Base-by-base conservation (phyloP, 2,113 vertebrate species). In the Alaudala cheleensis region DNA sequence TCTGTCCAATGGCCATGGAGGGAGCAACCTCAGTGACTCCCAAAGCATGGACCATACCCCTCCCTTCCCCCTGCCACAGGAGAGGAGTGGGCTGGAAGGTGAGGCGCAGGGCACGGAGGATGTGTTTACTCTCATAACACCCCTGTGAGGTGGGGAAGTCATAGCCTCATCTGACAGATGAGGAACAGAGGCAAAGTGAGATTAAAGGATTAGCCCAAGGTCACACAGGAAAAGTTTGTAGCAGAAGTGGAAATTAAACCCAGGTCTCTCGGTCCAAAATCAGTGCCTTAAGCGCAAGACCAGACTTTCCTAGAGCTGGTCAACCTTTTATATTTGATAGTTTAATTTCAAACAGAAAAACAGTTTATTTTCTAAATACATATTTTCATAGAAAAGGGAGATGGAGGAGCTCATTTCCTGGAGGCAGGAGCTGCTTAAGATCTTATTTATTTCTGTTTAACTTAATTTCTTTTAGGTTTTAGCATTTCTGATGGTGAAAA, bases 161-260 rank as follows among this genome's bases (percentile, higher is more conserved):
- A 95, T 66, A 96, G 93, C 92, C 49, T 95, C 90, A 86, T 95
- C 95, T 93, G 90, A 96, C 76, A 96, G 96, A 96, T 95, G 95
- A 96, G 93, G 95, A 97, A 96, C 94, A 94, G 94, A 97, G 94
- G 94, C 94, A 96, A 90, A 92, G 72, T 1, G 6, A 96, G 94
- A 97, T 94, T 96, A 96, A 97, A 96, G 92, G 93, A 97, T 96
- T 97, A 97, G 88, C 90, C 93, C 93, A 93, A 93, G 95, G 95
- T 96, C 95, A 96, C 25, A 28, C 82, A 95, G 93, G 92, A 97
- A 95, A 97, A 92, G 90, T 96, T 97, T 96, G 92, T 71, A 82
- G 92, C 92, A 90, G 92, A 92, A 95, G 80, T 97, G 92, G 93
- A 96, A 97, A 97, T 97, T 95, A 97, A 97, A 90, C 67, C 88